These are phyloP conservation scores for Agapornis roseicollis DNA, from an alignment of 2,113 vertebrate species.

Conservation along the genomic window DNA sequence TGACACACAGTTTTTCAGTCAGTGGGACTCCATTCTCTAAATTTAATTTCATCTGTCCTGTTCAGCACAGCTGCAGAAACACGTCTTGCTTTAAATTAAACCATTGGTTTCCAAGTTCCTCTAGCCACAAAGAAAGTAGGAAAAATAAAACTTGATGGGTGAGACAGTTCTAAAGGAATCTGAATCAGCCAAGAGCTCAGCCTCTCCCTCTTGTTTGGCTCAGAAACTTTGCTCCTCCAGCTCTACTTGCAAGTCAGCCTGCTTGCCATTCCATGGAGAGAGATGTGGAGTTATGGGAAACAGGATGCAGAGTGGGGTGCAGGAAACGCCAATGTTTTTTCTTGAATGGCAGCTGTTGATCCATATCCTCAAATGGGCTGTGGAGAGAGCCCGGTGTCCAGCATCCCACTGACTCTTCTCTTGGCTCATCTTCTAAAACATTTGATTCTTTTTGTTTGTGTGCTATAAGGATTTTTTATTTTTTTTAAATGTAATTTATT, in stretches of 20 bases:
- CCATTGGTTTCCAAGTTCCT: not conserved
- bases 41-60: not conserved
- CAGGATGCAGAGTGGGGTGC: not conserved
- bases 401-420: fast-evolving
- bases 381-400: not conserved
- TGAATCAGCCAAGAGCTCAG: not conserved
- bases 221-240: not conserved
- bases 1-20: fast-evolving
- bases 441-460: not conserved
- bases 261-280: not conserved
- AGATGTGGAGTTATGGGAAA: not conserved
- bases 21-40: not conserved
- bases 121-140: not conserved
- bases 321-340: not conserved
- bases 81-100: not conserved
- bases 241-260: not conserved
- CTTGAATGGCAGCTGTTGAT: not conserved
- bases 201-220: constrained; percentile 27
- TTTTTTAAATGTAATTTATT: not conserved
- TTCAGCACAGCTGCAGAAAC: not conserved
- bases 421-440: not conserved
- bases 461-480: not conserved
- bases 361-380: not conserved
- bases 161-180: not conserved
- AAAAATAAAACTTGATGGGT: not conserved